These are phyloP conservation scores for Artemia sinica DNA, from an alignment of 2,888 invertebrate species.

Conservation along the genomic window DNA sequence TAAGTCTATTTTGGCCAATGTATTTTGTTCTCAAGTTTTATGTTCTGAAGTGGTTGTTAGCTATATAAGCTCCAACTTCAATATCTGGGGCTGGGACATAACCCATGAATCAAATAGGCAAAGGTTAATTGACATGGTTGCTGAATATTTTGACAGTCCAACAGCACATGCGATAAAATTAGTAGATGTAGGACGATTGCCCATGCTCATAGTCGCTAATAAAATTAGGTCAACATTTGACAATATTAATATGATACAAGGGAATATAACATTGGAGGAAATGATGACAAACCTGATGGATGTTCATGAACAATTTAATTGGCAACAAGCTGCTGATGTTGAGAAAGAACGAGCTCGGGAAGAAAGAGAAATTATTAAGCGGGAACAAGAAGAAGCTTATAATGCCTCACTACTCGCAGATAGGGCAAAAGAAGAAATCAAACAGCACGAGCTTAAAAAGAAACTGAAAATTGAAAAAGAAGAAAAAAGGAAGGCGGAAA, in stretches of 20 bases:
- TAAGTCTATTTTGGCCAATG: conserved; percentile 79
- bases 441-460: too few species aligned
- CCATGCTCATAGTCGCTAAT: conserved; percentile 73
- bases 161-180: conserved; percentile 67
- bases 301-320: conserved; percentile 61
- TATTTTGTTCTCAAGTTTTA: conserved; percentile 85
- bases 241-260: conserved; percentile 71
- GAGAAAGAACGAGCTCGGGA: conserved; percentile 71
- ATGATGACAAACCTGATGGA: conserved; percentile 69
- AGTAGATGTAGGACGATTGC: conserved; percentile 69
- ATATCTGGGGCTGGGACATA: conserved; percentile 94
- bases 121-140: conserved; percentile 51
- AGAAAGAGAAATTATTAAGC: conserved; percentile 69
- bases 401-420: conserved; percentile 71
- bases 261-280: conserved; percentile 74
- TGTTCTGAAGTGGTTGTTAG: conserved; percentile 80
- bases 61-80: conserved; percentile 70
- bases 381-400: conserved; percentile 86
- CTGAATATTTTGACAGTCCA: conserved; percentile 56
- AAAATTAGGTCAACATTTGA: conserved; percentile 72
- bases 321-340: conserved; percentile 57
- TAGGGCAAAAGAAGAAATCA: conserved; percentile 36
- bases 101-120: conserved; percentile 69
- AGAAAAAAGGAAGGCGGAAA: too few species aligned
- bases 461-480: too few species aligned